Conservation (phyloP, 1,140 invertebrate species). For the Zaprionus kolodkinae region DNA sequence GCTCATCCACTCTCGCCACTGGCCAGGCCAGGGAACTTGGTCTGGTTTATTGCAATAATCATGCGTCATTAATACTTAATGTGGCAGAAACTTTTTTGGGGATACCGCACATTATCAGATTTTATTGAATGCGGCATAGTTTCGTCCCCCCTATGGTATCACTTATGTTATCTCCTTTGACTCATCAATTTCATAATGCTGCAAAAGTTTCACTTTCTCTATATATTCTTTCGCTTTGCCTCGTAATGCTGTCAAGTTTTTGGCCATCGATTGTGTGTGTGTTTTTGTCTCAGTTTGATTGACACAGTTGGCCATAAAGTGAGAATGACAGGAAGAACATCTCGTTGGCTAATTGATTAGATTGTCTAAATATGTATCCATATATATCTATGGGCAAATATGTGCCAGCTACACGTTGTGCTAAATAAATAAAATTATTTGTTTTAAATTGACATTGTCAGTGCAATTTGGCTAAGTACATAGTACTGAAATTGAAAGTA, state of each 20-base stretch:
- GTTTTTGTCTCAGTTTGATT: conserved; percentile 29
- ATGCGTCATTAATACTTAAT: conserved; percentile 63
- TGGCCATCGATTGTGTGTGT: conserved; percentile 14
- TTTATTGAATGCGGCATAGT: conserved; percentile 62
- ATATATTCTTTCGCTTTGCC: conserved; percentile 38
- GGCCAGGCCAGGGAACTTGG: conserved; percentile 9
- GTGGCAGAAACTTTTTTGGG: conserved; percentile 50
- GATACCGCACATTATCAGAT: conserved; percentile 44
- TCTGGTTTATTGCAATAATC: conserved; percentile 52
- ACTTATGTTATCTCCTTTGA: background rate
- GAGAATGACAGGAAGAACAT: conserved; percentile 31
- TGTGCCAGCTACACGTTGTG: background rate
- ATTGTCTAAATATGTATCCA: conserved; percentile 33
- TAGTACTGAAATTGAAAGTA: background rate
- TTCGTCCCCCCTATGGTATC: conserved; percentile 4
- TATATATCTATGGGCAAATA: background rate
- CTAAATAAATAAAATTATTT: conserved; percentile 28
- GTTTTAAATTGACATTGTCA: background rate
- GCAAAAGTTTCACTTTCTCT: conserved; percentile 25
- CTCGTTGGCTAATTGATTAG: conserved; percentile 37
- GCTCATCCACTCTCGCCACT: background rate
- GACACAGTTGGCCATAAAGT: conserved; percentile 32
- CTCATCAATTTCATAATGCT: conserved; percentile 43
- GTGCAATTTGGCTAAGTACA: conserved; percentile 1
- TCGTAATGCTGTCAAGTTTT: conserved; percentile 58